phyloP scores from a whole-genome alignment of 2,888 invertebrate species.

The Sinohyriopsis cumingii region DNA sequence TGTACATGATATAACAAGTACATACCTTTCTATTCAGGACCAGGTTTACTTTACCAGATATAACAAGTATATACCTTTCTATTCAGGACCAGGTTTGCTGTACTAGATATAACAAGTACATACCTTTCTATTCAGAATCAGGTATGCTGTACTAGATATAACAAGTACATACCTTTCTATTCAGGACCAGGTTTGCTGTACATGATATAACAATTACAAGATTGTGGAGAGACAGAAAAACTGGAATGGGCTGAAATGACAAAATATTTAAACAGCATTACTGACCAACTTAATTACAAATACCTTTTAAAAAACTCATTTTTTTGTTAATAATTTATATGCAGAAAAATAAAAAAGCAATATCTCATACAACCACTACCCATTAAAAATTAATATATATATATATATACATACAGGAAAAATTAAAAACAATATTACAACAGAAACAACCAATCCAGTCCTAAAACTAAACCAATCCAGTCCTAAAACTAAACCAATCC shows the following conservation, averaged over 20 bases:
- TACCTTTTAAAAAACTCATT: not conserved
- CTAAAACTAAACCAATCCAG: no score
- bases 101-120: no score
- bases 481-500: no score
- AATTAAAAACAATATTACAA: no score
- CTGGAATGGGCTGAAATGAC: conserved; percentile 54
- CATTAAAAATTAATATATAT: not conserved
- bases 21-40: no score
- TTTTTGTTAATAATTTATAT: not conserved
- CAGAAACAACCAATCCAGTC: no score
- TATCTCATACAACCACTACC: not conserved
- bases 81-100: no score
- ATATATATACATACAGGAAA: no score
- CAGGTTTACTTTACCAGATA: not conserved
- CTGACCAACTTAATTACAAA: not conserved
- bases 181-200: conserved; percentile 47
- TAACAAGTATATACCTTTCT: not conserved
- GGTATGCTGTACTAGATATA: not conserved
- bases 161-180: conserved; percentile 42
- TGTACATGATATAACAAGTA: no score
- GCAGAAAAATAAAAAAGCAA: not conserved
- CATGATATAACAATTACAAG: conserved; percentile 51
- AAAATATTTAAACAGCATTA: not conserved
- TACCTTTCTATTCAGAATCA: no score
- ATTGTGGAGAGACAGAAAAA: conserved; percentile 56